These are phyloP conservation scores for Acropora yongei DNA, from an alignment of 64 coral and sea anemone species.

Conservation along the genomic window DNA sequence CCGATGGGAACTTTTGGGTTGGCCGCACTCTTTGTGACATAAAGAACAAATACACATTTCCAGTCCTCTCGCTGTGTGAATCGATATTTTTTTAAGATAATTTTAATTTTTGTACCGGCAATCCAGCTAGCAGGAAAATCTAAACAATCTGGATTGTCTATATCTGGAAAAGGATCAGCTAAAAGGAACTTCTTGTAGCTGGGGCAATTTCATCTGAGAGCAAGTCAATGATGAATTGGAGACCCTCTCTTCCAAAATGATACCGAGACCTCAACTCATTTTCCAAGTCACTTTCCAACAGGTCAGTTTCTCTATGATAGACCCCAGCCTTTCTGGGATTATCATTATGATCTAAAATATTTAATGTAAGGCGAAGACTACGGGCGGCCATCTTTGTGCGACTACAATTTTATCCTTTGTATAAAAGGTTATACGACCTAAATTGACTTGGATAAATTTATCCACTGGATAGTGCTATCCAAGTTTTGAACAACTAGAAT, in stretches of 20 bases:
- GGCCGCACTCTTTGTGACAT: no score
- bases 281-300: slow-evolving; percentile 14
- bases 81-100: no score
- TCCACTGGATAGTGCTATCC: slow-evolving; percentile 52
- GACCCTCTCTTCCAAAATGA: slow-evolving; percentile 35
- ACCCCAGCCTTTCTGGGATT: background rate
- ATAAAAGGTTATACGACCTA: slow-evolving; percentile 68
- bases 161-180: no score
- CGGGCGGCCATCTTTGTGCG: background rate
- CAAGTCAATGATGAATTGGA: slow-evolving; percentile 29
- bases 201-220: slow-evolving; percentile 38
- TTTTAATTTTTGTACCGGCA: no score
- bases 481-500: slow-evolving; percentile 28
- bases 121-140: no score
- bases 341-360: background rate
- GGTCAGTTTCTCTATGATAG: slow-evolving; percentile 2
- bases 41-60: no score
- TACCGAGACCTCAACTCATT: slow-evolving; percentile 33
- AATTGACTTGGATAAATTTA: slow-evolving; percentile 57
- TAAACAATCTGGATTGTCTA: no score
- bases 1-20: no score
- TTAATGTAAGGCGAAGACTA: background rate
- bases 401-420: slow-evolving; percentile 29
- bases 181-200: slow-evolving; percentile 5
- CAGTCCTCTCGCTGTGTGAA: no score